These are phyloP conservation scores for Schizothorax lantsangensis DNA, from an alignment of 2,797 vertebrate species.

Conservation along the genomic window DNA sequence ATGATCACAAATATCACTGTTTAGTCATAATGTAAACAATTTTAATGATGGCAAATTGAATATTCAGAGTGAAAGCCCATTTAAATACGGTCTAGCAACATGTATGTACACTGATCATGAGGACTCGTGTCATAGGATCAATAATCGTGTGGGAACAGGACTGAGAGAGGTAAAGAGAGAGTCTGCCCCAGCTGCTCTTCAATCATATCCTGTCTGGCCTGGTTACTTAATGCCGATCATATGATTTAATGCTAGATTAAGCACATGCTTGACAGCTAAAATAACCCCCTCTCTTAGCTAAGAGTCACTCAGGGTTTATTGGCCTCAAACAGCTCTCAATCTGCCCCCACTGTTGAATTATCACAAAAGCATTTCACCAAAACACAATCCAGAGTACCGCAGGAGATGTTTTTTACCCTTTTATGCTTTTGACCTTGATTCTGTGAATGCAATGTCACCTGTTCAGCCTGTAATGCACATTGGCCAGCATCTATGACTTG, in stretches of 20 bases:
- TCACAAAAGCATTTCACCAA: neutral
- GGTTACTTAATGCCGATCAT: conserved; percentile 52
- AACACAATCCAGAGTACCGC: neutral
- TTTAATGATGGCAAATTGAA: neutral
- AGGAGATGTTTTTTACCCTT: neutral
- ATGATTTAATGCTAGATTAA: conserved; percentile 57
- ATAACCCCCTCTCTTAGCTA: conserved; percentile 29
- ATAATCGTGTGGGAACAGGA: neutral
- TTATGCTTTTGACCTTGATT: neutral
- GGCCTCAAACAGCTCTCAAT: conserved; percentile 25
- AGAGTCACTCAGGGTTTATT: conserved; percentile 37
- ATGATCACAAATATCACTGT: neutral
- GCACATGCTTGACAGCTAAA: conserved; percentile 47
- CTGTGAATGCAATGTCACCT: neutral
- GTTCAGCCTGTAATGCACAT: neutral
- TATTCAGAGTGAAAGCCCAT: neutral
- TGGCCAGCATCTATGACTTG: neutral
- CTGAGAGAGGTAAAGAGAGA: conserved; percentile 46
- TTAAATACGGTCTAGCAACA: neutral
- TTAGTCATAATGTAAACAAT: neutral
- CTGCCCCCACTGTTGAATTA: neutral
- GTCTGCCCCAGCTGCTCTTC: conserved; percentile 63
- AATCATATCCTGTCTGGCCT: conserved; percentile 61
- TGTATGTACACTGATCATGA: neutral
- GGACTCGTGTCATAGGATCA: neutral